phyloP scores from a whole-genome alignment of 2,797 vertebrate species.

The Chaetodon trifasciatus region DNA sequence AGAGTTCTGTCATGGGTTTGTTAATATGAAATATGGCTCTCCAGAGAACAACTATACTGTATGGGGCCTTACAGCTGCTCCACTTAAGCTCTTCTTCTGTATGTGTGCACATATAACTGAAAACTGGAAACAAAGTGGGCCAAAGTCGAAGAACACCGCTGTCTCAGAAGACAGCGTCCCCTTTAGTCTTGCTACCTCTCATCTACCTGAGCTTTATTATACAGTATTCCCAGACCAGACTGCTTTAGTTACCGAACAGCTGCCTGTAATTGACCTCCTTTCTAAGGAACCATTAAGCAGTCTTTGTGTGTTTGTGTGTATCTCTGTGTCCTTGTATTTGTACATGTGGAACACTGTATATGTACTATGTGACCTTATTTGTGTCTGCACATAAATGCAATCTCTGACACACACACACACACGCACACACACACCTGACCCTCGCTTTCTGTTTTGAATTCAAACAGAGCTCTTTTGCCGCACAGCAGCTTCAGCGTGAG shows the following conservation, averaged over 20 bases:
- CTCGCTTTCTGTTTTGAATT: slow-evolving; percentile 9
- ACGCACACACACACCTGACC: slow-evolving; percentile 6
- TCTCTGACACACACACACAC: not conserved
- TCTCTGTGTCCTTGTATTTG: not conserved
- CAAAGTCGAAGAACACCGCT: slow-evolving; percentile 45
- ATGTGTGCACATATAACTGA: not conserved
- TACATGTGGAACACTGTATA: not conserved
- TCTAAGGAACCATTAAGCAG: slow-evolving; percentile 19
- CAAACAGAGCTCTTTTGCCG: not conserved
- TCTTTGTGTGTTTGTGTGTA: slow-evolving; percentile 10
- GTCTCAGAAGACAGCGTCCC: slow-evolving; percentile 16
- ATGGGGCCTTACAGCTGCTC: slow-evolving; percentile 61
- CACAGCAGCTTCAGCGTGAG: not conserved
- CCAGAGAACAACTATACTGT: slow-evolving; percentile 46
- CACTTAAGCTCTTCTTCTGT: slow-evolving; percentile 47
- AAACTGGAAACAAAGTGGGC: slow-evolving; percentile 62
- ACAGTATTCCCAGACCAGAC: not conserved
- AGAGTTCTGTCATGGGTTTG: slow-evolving; percentile 41
- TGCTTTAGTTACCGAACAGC: slow-evolving; percentile 26
- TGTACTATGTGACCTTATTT: not conserved
- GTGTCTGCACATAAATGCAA: not conserved
- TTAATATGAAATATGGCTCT: slow-evolving; percentile 59
- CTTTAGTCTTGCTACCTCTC: slow-evolving; percentile 20
- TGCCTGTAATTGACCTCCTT: slow-evolving; percentile 45
- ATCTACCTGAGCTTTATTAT: slow-evolving; percentile 16